phyloP scores from a whole-genome alignment of 2,113 vertebrate species.

The Percopsis transmontana region DNA sequence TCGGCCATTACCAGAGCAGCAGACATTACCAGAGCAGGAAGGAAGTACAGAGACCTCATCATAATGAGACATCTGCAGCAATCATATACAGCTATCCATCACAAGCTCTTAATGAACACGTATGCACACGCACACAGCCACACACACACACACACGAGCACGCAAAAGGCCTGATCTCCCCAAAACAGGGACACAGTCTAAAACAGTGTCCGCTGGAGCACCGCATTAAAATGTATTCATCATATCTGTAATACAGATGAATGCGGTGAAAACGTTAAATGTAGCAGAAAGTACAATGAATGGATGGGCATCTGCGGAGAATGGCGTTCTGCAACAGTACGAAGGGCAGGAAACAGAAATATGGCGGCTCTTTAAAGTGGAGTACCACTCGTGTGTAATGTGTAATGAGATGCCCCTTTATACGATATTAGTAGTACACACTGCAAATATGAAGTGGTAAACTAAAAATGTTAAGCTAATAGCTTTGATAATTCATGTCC shows the following conservation, averaged over 20 bases:
- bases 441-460: no score
- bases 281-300: no score
- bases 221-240: no score
- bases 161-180: background rate
- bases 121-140: background rate
- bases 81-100: constrained; percentile 10
- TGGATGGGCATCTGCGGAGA: constrained; percentile 1
- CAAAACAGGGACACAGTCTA: no score
- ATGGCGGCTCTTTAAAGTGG: constrained; percentile 33
- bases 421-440: no score
- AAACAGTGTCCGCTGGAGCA: no score
- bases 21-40: constrained; percentile 50
- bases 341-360: constrained; percentile 13
- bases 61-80: constrained; percentile 36
- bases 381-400: constrained; percentile 25
- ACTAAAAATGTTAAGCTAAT: no score
- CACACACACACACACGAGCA: background rate
- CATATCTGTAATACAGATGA: no score
- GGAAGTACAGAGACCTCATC: constrained; percentile 45
- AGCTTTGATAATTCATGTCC: no score
- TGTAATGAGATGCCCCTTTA: no score
- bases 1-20: constrained; percentile 19
- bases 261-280: no score
- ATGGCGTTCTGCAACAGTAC: constrained; percentile 23
- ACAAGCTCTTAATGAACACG: constrained; percentile 4